phyloP scores from a whole-genome alignment of 2,113 vertebrate genomes.

The Neotragus pygmaeus region DNA sequence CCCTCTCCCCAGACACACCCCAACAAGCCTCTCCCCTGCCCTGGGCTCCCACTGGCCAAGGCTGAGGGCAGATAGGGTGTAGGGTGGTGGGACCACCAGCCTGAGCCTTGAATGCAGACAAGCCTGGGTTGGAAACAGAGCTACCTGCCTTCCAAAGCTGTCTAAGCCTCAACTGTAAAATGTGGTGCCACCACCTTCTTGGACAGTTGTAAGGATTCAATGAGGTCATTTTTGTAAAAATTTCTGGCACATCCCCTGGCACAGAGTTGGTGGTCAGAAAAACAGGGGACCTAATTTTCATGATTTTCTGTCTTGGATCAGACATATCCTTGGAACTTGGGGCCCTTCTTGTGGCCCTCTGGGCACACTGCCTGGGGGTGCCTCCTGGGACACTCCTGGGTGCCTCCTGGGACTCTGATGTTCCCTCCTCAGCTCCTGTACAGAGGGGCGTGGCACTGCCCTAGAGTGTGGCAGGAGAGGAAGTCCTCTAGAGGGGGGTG shows the following conservation, averaged over 20 bases:
- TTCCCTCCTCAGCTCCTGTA: not conserved
- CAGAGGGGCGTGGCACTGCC: accelerated
- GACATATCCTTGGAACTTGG: not conserved
- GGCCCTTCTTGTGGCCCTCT: not conserved
- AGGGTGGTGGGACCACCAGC: not conserved
- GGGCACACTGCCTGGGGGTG: not conserved
- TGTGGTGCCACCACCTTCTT: not conserved
- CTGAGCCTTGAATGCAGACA: not conserved
- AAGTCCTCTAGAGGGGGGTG: not conserved
- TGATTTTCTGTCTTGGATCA: not conserved
- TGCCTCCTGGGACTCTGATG: not conserved
- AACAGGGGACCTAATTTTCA: not conserved
- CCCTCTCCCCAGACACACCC: not conserved
- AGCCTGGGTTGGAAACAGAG: not conserved
- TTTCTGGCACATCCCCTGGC: not conserved
- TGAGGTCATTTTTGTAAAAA: not conserved
- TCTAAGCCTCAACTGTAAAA: not conserved
- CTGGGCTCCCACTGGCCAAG: not conserved
- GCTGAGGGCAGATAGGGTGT: not conserved
- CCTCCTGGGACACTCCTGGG: not conserved
- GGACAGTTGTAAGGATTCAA: not conserved
- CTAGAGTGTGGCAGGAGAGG: not conserved
- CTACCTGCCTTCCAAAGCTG: not conserved
- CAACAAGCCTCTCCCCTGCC: not conserved
- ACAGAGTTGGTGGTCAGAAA: not conserved